Evolutionary conservation across 1,140 invertebrate genomes (phyloP), one percentile per base, ranked within the genome.

Genomic region (Papilio machaon): DNA sequence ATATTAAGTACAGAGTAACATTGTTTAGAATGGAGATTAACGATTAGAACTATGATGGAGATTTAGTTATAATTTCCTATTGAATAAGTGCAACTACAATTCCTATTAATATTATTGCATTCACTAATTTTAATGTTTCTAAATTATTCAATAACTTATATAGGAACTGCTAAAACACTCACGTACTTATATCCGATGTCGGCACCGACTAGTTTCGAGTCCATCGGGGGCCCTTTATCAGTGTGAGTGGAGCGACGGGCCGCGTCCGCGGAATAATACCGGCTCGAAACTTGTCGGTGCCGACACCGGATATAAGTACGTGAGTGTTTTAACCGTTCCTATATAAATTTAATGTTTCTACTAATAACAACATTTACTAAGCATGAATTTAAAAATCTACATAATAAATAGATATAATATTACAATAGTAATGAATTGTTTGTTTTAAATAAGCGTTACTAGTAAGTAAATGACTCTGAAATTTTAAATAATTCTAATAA

Each of bases 61-160:
- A 88, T 85, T 85, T 83, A 83, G 82, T 83, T 81, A 43, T 60
- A 90, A 82, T 23, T 19, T 64, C 47, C 49, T 35, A 52, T 38
- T 54, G 58, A 13, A 67, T 88, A 88, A 84, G 92, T 93, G 92
- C 91, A 92, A 85, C 92, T 94, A 94, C 91, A 77, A 43, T 13
- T 38, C 76, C 92, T 93, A 94, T 87, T 83, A 94, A 89, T 90
- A 93, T 92, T 93, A 93, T 93, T 93, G 92, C 92, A 89, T 90
- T 89, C 86, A 84, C 88, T 91, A 92, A 88, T 85, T 86, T 82
- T 87, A 81, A 83, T 79, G 82, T 89, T 88, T 89, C 84, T 83
- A 88, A 30, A 30, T 30, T 30, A 30, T 30, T 30, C 23, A 30
- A 30, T 30, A 30, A 30, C 23, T 30, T 30, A 30, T 30, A 30